Evolutionary conservation across 2,888 invertebrate genomes (phyloP), one percentile per base, ranked within the genome.

Genomic region (Drosophila nigritarsus): DNA sequence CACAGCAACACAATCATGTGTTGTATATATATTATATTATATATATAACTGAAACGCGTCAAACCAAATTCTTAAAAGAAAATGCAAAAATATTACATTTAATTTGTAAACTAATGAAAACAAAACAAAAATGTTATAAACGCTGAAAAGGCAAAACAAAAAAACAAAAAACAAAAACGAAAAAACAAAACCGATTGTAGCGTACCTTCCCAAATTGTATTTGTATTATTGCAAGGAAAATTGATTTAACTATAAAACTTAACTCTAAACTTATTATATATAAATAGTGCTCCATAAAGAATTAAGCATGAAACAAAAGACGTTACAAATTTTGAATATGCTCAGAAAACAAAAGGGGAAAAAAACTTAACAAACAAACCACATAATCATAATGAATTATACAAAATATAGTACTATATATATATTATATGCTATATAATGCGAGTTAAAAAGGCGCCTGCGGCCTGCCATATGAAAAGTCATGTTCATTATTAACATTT

Each of bases 61-160:
- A 90, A 91, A 90, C 91, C 90, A 90, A 90, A 90, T 91, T 90
- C 80, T 87, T 89, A 80, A 80, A 78, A 63, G 71, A 68, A 79
- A 15, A 45, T 48, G 42, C n/a, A 27, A 66, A 40, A 58, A 58
- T 50, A 13, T 54, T 83, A 65, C 73, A 58, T 72, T 65, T 78
- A 73, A 87, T 74, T 73, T 76, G 71, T 78, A 78, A 75, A 67
- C 67, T 73, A 71, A 73, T 40, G 32, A 63, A 66, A 70, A 34
- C 13, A 48, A 49, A 32, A 27, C 20, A 61, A 60, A 38, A 61
- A 34, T 53, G 48, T 62, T 54, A 65, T 56, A 11, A 56, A 55
- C 18, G 53, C 34, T 45, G 45, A 36, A 55, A 48, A 40, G 8
- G 38, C 36, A 24, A 32, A 30, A 48, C 58, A 64, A 48, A 59